phyloP scores from a whole-genome alignment of 2,888 invertebrate genomes.

The Eucera pruinosa region DNA sequence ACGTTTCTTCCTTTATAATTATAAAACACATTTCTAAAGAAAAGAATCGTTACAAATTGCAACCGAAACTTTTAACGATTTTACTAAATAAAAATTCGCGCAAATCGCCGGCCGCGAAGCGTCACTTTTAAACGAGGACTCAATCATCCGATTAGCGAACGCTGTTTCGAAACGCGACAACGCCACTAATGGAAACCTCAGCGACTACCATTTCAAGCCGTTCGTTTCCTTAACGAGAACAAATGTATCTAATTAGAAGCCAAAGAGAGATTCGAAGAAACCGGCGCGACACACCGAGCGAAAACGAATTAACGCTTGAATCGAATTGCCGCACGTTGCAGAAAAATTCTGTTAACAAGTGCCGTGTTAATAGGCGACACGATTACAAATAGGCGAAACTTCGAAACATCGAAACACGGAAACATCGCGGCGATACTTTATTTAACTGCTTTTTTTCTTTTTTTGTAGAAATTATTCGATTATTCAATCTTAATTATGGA shows the following conservation, averaged over 20 bases:
- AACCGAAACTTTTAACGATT: too few relatives aligned
- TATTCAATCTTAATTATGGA: too few relatives aligned
- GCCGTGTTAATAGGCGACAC: slow-evolving; percentile 3
- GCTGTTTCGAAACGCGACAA: neutral
- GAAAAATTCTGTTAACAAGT: neutral
- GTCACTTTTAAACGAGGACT: neutral
- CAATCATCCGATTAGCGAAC: slow-evolving; percentile 11
- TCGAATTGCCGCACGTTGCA: too few relatives aligned
- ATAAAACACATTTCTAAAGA: too few relatives aligned
- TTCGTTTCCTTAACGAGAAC: slow-evolving; percentile 8
- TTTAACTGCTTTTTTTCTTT: too few relatives aligned
- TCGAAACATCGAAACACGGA: too few relatives aligned
- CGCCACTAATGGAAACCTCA: slow-evolving; percentile 7
- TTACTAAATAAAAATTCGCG: too few relatives aligned
- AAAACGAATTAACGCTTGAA: slow-evolving; percentile 28
- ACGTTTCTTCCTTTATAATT: too few relatives aligned
- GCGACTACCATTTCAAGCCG: slow-evolving; percentile 8
- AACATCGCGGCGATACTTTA: too few relatives aligned
- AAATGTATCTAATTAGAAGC: slow-evolving; percentile 19
- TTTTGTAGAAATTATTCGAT: too few relatives aligned
- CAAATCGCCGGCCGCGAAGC: too few relatives aligned
- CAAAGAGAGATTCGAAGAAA: slow-evolving; percentile 5
- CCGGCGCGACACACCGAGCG: neutral
- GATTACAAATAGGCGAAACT: slow-evolving; percentile 1
- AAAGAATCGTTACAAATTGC: too few relatives aligned